These are phyloP conservation scores for Lucilia cuprina DNA, from an alignment of 1,140 invertebrate species.

Conservation along the genomic window DNA sequence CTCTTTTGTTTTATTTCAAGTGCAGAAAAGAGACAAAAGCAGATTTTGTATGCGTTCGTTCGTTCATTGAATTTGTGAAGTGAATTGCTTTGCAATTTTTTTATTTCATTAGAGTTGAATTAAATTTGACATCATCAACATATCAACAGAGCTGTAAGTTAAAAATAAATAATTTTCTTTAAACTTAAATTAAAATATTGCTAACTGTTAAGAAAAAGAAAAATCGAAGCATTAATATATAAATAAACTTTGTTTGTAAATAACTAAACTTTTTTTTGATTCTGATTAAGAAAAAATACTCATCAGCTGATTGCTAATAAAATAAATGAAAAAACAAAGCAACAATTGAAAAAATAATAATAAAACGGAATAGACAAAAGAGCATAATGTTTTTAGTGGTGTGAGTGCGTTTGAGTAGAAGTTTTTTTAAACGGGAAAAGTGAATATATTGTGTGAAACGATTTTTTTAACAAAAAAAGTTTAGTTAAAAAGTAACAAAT, in stretches of 20 bases:
- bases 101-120: background rate
- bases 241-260: conserved; percentile 9
- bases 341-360: conserved; percentile 15
- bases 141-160: background rate
- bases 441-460: background rate
- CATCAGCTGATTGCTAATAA: conserved; percentile 27
- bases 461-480: background rate
- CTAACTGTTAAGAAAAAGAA: background rate
- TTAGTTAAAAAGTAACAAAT: background rate
- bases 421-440: background rate
- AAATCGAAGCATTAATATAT: background rate
- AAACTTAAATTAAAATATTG: background rate
- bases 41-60: background rate
- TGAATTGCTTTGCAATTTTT: conserved; percentile 7
- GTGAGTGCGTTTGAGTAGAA: background rate
- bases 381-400: background rate
- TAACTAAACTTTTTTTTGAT: conserved; percentile 15
- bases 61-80: background rate
- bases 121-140: conserved; percentile 23
- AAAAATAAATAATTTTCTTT: background rate
- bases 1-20: background rate
- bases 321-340: conserved; percentile 16
- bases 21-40: background rate
- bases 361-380: background rate
- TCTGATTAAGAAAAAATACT: background rate